Conservation (phyloP, 2,888 invertebrate species). For the Aspidiotus destructor region DNA sequence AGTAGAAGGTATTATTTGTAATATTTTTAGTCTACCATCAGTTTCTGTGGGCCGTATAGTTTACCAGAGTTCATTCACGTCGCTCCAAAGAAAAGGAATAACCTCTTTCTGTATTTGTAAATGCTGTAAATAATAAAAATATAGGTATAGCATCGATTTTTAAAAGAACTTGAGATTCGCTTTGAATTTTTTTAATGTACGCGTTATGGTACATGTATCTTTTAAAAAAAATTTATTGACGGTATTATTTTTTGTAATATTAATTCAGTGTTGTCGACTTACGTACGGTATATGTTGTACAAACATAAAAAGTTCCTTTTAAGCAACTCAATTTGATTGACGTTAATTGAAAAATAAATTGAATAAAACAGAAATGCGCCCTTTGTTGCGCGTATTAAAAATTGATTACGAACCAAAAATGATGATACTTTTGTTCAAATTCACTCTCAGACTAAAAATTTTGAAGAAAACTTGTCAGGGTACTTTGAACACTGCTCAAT, state of each 20-base stretch:
- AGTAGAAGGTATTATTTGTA: too few relatives aligned
- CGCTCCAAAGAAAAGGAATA: too few relatives aligned
- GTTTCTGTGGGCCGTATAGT: too few relatives aligned
- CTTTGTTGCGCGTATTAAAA: background rate
- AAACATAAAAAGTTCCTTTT: background rate
- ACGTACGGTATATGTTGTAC: background rate
- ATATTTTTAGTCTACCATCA: too few relatives aligned
- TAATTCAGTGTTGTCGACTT: too few relatives aligned
- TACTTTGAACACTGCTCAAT: slow-evolving; percentile 14
- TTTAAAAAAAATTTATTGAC: too few relatives aligned
- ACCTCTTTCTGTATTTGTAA: too few relatives aligned
- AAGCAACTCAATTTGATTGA: slow-evolving; percentile 1
- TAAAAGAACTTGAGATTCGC: background rate
- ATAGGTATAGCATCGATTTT: too few relatives aligned
- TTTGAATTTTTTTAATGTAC: background rate
- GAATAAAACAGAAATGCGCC: background rate
- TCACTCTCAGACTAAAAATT: too few relatives aligned
- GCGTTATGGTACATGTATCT: background rate
- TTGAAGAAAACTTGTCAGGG: slow-evolving; percentile 11
- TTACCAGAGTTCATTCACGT: too few relatives aligned
- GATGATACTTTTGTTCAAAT: background rate
- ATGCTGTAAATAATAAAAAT: too few relatives aligned
- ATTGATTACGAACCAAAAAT: background rate
- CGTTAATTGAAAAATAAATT: slow-evolving; percentile 3
- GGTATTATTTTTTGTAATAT: too few relatives aligned